Evolutionary conservation across 2,888 invertebrate genomes (phyloP), one percentile per base, ranked within the genome.

Genomic region (Watsonalla binaria): DNA sequence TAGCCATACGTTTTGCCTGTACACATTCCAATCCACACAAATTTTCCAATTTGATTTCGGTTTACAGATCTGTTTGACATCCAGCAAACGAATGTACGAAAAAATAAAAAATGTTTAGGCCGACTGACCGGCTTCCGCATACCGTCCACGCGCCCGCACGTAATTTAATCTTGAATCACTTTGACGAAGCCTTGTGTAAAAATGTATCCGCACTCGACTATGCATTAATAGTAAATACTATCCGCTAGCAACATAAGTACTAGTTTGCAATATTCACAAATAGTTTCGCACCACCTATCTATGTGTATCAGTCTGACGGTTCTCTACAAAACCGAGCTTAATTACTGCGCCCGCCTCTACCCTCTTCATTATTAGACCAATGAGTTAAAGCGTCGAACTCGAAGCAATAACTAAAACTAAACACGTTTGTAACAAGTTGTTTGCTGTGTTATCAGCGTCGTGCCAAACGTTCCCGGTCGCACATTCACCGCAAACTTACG

Each of bases 351-450:
- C 70, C 71, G 67, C 68, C 65, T 68, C 72, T 76, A 78, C 84
- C 80, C 82, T 81, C 85, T 86, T 86, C 82, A 86, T 87, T 87
- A 87, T 82, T 82, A 80, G 82, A 84, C 73, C 85, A 87, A 86
- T 88, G 86, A 88, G 84, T 86, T 84, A 83, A 85, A 85, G 78
- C 84, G 83, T 85, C 86, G 86, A 89, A 88, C 84, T 88, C 81
- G 75, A 76, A 79, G 88, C 85, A 87, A 89, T 88, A 89, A 87
- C 89, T 89, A 86, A 89, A 89, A 89, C 89, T 89, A 87, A 90
- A 89, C 87, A 88, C 86, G 90, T 90, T 89, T 86, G 89, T 88
- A 90, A 90, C 90, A 88, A 90, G 87, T 89, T 90, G 89, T 88
- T 87, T 88, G 89, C 89, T 86, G 84, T 86, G 87, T 90, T 90